phyloP scores from a whole-genome alignment of 2,113 vertebrate genomes.

The Todiramphus saurophagus region DNA sequence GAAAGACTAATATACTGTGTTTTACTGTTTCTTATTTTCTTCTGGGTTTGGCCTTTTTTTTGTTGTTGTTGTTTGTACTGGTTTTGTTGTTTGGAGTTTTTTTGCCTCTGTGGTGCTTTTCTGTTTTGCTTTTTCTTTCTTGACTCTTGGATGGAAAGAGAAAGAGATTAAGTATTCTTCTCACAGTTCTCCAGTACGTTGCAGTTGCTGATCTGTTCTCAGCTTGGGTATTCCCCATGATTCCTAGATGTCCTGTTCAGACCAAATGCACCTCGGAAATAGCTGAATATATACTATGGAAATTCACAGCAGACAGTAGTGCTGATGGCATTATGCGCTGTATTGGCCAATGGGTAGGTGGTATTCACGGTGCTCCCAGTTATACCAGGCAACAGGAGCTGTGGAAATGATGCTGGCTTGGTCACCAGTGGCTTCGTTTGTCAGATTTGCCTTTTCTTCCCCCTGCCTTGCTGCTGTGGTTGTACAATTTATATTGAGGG shows the following conservation, averaged over 20 bases:
- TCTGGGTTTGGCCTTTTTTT: neutral
- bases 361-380: neutral
- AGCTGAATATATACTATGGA: neutral
- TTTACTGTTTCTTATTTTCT: neutral
- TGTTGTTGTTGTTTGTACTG: neutral
- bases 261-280: neutral
- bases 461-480: neutral
- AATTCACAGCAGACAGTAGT: rapidly evolving
- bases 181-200: neutral
- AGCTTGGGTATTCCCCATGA: neutral
- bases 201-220: neutral
- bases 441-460: neutral
- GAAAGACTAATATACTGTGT: neutral
- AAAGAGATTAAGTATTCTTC: neutral
- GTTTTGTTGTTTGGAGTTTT: neutral
- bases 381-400: neutral
- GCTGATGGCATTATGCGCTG: neutral
- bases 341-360: neutral
- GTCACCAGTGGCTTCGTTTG: neutral
- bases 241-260: neutral
- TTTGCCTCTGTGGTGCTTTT: neutral
- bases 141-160: neutral
- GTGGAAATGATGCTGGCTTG: neutral
- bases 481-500: neutral
- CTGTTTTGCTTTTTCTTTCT: neutral